Percentiles rank a stretch among this genome's conserved stretches.
These are phyloP conservation scores for Luidia sarsii DNA, from an alignment of 53 echinoderm and acorn worm species.

Conservation along the genomic window DNA sequence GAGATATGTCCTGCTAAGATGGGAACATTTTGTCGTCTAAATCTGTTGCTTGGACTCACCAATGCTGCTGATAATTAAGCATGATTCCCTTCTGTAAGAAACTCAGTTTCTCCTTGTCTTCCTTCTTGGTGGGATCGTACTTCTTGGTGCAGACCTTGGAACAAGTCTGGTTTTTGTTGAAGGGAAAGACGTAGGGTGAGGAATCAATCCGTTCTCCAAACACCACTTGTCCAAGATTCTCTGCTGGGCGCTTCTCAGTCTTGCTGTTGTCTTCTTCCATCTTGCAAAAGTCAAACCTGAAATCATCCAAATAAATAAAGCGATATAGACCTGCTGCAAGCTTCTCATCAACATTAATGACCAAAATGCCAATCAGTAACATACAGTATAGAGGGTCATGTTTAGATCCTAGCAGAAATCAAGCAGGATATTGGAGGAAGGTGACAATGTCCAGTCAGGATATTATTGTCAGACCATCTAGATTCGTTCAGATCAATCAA, in stretches of 20 bases:
- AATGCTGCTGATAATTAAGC: slow-evolving; percentile 96
- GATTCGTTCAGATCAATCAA: too few relatives aligned
- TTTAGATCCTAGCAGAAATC: too few relatives aligned
- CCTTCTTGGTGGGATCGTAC: slow-evolving; percentile 55
- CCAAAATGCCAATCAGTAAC: too few relatives aligned
- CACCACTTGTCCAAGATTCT: slow-evolving; percentile 97
- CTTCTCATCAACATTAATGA: too few relatives aligned
- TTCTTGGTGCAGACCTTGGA: slow-evolving; percentile 77
- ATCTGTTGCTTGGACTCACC: slow-evolving; percentile 73
- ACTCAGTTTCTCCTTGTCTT: slow-evolving; percentile 44
- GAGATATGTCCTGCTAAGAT: too few relatives aligned
- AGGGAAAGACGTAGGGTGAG: slow-evolving; percentile 91
- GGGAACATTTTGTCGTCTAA: too few relatives aligned
- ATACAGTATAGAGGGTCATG: too few relatives aligned
- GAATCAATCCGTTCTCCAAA: slow-evolving; percentile 93
- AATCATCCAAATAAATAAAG: too few relatives aligned
- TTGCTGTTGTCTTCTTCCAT: slow-evolving; percentile 30
- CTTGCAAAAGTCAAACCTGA: slow-evolving; percentile 90
- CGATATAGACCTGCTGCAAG: too few relatives aligned
- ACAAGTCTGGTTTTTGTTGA: slow-evolving; percentile 58
- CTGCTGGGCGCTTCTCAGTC: slow-evolving; percentile 76
- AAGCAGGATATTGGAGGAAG: too few relatives aligned
- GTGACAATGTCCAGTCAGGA: too few relatives aligned
- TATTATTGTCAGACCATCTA: too few relatives aligned
- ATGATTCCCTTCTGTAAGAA: slow-evolving; percentile 79